Evolutionary conservation across 2,113 vertebrate genomes (phyloP).

Genomic region (Polypterus senegalus): DNA sequence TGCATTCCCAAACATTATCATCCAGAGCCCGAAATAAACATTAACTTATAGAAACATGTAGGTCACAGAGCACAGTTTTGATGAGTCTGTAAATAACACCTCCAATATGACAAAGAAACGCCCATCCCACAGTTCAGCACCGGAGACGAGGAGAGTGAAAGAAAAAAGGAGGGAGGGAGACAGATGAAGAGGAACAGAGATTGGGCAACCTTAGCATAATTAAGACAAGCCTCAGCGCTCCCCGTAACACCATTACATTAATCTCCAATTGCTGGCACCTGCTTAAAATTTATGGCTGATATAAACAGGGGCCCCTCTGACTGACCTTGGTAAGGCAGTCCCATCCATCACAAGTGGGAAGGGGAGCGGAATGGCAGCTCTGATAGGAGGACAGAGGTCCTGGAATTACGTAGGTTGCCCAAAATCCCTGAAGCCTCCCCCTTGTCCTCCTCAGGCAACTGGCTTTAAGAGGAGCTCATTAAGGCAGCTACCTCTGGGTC

Average conservation of each 20-base stretch:
- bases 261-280: constrained; percentile 69
- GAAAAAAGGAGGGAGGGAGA: constrained; percentile 37
- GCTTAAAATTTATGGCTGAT: constrained; percentile 70
- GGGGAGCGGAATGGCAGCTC: constrained; percentile 20
- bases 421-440: too few relatives aligned
- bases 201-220: constrained; percentile 73
- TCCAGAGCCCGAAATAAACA: too few relatives aligned
- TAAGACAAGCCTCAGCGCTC: constrained; percentile 74
- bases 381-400: neutral
- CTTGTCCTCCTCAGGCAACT: too few relatives aligned
- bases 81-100: neutral
- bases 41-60: neutral
- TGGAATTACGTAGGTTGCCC: neutral
- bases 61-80: neutral
- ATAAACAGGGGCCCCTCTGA: constrained; percentile 51
- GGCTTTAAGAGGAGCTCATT: too few relatives aligned
- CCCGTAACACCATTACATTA: constrained; percentile 67
- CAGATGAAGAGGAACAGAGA: constrained; percentile 71
- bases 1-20: too few relatives aligned
- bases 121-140: neutral
- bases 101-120: neutral
- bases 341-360: constrained; percentile 56
- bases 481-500: too few relatives aligned
- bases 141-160: neutral
- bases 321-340: constrained; percentile 64